Conservation (phyloP, 2,888 invertebrate species). For the Pseudanteris insignis region DNA sequence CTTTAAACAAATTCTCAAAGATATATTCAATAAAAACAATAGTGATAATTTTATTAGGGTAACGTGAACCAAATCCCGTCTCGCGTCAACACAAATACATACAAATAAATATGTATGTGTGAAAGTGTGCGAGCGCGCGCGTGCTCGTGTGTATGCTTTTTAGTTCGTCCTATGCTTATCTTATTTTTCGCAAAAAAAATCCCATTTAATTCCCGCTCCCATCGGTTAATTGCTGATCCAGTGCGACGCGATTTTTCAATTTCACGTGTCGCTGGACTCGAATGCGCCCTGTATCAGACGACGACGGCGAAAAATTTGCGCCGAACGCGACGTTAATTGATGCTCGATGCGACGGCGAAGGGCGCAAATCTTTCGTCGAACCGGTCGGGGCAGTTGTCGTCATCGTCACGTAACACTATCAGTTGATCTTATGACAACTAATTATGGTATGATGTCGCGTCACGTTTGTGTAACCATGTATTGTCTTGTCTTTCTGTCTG, state of each 20-base stretch:
- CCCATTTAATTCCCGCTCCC: conserved; percentile 32
- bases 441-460: conserved; percentile 66
- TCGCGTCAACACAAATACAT: conserved; percentile 45
- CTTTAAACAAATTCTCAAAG: too few species aligned
- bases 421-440: conserved; percentile 44
- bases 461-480: conserved; percentile 64
- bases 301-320: conserved; percentile 21
- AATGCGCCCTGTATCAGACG: conserved; percentile 37
- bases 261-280: not conserved
- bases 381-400: conserved; percentile 25
- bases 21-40: too few species aligned
- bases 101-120: conserved; percentile 40
- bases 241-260: conserved; percentile 14
- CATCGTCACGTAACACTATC: conserved; percentile 28
- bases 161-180: conserved; percentile 43
- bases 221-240: conserved; percentile 37
- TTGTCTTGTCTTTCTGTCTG: conserved; percentile 65
- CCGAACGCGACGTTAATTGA: too few species aligned
- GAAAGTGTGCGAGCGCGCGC: conserved; percentile 42
- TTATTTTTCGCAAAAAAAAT: conserved; percentile 36
- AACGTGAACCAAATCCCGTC: too few species aligned
- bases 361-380: too few species aligned
- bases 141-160: conserved; percentile 44
- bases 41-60: conserved; percentile 2
- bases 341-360: not conserved